These are phyloP conservation scores for Paraplagusia blochii DNA, from an alignment of 2,113 vertebrate species.

Conservation along the genomic window DNA sequence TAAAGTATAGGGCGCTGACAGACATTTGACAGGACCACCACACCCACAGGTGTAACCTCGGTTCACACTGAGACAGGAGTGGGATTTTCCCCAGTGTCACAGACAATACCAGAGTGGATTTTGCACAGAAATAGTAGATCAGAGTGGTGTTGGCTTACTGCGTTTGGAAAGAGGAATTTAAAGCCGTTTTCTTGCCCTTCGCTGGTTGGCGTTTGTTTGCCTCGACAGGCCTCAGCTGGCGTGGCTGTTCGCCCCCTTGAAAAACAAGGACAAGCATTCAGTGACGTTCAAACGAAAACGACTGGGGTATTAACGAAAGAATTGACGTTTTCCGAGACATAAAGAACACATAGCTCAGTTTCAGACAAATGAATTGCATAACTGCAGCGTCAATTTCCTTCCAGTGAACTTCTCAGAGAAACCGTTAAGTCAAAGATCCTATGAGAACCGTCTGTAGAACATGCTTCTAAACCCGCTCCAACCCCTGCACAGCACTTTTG, in stretches of 20 bases:
- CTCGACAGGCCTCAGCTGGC: conserved; percentile 20
- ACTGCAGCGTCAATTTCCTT: too few species aligned
- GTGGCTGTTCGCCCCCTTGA: neutral
- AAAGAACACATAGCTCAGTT: too few species aligned
- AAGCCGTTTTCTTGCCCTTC: conserved; percentile 13
- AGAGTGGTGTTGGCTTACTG: conserved; percentile 18
- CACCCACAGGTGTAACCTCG: too few species aligned
- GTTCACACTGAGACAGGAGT: neutral
- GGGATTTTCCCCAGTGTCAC: conserved; percentile 24
- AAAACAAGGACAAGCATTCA: neutral
- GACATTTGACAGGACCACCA: too few species aligned
- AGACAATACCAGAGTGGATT: conserved; percentile 19
- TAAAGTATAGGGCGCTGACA: neutral
- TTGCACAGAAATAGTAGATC: conserved; percentile 29
- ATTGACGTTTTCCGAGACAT: too few species aligned
- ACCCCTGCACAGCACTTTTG: too few species aligned
- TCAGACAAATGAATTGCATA: too few species aligned
- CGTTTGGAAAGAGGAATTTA: conserved; percentile 34
- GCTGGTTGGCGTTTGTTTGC: neutral
- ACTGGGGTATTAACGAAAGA: too few species aligned
- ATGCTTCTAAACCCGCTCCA: too few species aligned
- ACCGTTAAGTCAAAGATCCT: too few species aligned
- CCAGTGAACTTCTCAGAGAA: too few species aligned
- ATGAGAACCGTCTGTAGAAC: too few species aligned
- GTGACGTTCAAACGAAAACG: neutral